phyloP scores from a whole-genome alignment of 2,888 invertebrate species.

The Lycocerus yunnanus region DNA sequence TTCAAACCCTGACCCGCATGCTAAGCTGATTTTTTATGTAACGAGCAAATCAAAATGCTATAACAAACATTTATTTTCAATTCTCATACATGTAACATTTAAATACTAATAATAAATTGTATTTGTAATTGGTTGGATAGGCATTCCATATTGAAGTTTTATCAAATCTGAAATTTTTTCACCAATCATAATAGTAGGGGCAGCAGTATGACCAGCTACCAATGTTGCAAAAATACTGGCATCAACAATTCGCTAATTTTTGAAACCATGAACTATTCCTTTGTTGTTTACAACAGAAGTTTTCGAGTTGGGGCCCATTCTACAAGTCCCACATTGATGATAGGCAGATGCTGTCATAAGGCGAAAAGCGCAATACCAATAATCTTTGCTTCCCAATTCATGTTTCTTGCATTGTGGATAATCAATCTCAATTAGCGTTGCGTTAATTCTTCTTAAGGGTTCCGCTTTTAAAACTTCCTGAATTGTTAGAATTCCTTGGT shows the following conservation, averaged over 20 bases:
- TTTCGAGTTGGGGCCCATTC: conserved; percentile 83
- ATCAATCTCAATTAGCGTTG: conserved; percentile 76
- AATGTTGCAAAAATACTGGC: conserved; percentile 89
- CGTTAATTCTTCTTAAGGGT: conserved; percentile 80
- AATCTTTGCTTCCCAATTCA: conserved; percentile 75
- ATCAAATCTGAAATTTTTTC: conserved; percentile 78
- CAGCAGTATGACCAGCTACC: conserved; percentile 88
- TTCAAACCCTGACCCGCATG: too few species aligned
- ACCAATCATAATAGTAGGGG: conserved; percentile 88
- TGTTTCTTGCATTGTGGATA: conserved; percentile 82
- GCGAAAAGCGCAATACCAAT: conserved; percentile 84
- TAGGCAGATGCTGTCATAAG: conserved; percentile 83
- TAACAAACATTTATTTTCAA: too few species aligned
- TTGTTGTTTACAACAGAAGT: conserved; percentile 81
- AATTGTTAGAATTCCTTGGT: conserved; percentile 84
- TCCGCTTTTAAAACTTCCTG: conserved; percentile 77
- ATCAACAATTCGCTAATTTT: conserved; percentile 79
- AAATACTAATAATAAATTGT: background rate
- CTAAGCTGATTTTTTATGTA: too few species aligned
- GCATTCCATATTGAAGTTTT: background rate
- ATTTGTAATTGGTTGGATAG: background rate
- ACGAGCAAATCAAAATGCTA: too few species aligned
- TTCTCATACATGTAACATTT: too few species aligned
- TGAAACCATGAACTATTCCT: conserved; percentile 76
- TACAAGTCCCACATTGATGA: conserved; percentile 83